Conservation (phyloP, 2,888 invertebrate species). For the Rhabditophanes sp. region DNA sequence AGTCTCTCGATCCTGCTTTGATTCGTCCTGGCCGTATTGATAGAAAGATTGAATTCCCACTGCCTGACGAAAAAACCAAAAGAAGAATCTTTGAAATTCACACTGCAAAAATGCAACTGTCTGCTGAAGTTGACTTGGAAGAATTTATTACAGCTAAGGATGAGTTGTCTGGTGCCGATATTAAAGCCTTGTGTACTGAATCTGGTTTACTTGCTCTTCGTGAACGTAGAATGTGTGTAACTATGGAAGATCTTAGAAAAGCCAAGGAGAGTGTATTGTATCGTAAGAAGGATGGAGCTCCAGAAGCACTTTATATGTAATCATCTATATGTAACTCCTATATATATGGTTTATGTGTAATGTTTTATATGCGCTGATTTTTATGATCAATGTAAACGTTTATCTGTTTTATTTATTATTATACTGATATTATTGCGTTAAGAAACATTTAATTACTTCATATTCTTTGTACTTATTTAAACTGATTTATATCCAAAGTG, state of each 20-base stretch:
- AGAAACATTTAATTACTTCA: too few species aligned
- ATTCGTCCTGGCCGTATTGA: slow-evolving; percentile 97
- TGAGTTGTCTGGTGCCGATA: slow-evolving; percentile 72
- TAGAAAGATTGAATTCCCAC: slow-evolving; percentile 94
- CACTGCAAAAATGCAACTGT: slow-evolving; percentile 93
- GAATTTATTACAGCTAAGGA: slow-evolving; percentile 98
- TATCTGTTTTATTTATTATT: too few species aligned
- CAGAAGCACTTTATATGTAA: slow-evolving; percentile 87
- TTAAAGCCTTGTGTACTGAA: slow-evolving; percentile 91
- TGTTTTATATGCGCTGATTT: too few species aligned
- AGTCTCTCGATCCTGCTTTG: slow-evolving; percentile 90
- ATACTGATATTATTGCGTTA: too few species aligned
- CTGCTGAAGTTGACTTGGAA: slow-evolving; percentile 84
- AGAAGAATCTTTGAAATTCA: slow-evolving; percentile 63
- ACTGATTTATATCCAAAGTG: too few species aligned
- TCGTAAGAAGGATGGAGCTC: slow-evolving; percentile 95
- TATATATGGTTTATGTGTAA: too few species aligned
- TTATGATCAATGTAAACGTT: too few species aligned
- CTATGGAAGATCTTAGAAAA: slow-evolving; percentile 96
- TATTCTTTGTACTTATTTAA: too few species aligned
- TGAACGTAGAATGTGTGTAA: slow-evolving; percentile 96
- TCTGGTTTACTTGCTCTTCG: slow-evolving; percentile 91
- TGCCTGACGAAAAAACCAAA: slow-evolving; percentile 97
- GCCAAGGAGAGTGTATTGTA: slow-evolving; percentile 97
- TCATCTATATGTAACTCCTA: too few species aligned